Evolutionary conservation across 1,140 invertebrate genomes (phyloP).

Genomic region (Drosophila yakuba): DNA sequence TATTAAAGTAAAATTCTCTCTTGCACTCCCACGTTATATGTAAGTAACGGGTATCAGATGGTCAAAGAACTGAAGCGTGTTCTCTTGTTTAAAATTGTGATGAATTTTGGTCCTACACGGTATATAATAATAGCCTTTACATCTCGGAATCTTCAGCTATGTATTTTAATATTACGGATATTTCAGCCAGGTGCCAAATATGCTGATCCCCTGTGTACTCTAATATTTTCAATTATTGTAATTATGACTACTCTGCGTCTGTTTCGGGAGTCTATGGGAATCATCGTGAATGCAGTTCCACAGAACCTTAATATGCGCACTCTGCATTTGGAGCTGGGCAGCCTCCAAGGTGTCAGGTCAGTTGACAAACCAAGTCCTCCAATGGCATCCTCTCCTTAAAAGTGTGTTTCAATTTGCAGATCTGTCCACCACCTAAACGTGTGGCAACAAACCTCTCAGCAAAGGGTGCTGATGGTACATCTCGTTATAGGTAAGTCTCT

Average conservation of each 20-base stretch:
- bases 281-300: constrained; percentile 93
- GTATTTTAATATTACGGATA: background rate
- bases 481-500: constrained; percentile 89
- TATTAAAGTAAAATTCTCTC: background rate
- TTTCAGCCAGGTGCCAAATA: constrained; percentile 90
- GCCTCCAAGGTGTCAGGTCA: constrained; percentile 88
- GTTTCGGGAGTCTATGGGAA: constrained; percentile 89
- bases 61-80: no score
- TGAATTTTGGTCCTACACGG: no score
- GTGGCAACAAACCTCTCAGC: constrained; percentile 92
- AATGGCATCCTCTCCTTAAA: background rate
- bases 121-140: no score
- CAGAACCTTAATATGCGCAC: constrained; percentile 85
- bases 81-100: no score
- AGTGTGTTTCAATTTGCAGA: constrained; percentile 33
- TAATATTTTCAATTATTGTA: constrained; percentile 94
- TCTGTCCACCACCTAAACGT: constrained; percentile 92
- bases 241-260: constrained; percentile 92
- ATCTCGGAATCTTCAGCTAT: background rate
- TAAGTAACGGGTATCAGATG: background rate
- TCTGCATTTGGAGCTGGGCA: constrained; percentile 86
- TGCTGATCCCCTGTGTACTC: constrained; percentile 95
- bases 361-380: background rate
- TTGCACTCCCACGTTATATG: no score
- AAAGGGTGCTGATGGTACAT: constrained; percentile 90